Percentiles rank a stretch among this genome's conserved stretches.
phyloP scores from a whole-genome alignment of 2,888 invertebrate species.

The Rhingia campestris region DNA sequence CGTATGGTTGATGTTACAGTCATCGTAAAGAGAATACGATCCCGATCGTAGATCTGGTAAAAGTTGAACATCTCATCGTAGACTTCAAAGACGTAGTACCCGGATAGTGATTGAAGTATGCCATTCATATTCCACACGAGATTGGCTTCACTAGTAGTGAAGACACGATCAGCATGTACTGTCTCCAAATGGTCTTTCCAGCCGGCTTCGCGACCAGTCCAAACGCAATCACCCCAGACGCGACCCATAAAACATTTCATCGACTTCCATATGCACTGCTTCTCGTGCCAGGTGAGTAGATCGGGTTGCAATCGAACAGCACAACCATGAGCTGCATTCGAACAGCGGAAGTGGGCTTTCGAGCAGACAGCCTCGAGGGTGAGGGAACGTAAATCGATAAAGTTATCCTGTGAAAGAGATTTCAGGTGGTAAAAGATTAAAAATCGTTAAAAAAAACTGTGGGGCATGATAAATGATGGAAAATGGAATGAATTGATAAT shows the following conservation, averaged over 20 bases:
- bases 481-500: neutral
- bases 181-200: conserved; percentile 86
- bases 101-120: conserved; percentile 79
- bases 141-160: conserved; percentile 75
- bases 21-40: conserved; percentile 81
- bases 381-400: conserved; percentile 84
- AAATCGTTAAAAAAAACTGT: too few species aligned
- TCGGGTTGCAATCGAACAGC: conserved; percentile 84
- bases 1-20: conserved; percentile 80
- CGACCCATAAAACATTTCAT: conserved; percentile 83
- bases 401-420: conserved; percentile 83
- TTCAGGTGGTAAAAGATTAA: neutral
- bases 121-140: conserved; percentile 79
- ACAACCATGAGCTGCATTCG: conserved; percentile 84
- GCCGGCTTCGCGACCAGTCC: conserved; percentile 85
- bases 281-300: conserved; percentile 84
- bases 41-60: conserved; percentile 81
- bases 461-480: neutral
- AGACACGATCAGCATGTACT: conserved; percentile 84
- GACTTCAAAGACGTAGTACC: conserved; percentile 81
- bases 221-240: conserved; percentile 84
- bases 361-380: conserved; percentile 85
- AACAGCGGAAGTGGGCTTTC: conserved; percentile 85
- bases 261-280: conserved; percentile 81
- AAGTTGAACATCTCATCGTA: conserved; percentile 82